A percentile compares a stretch with the other conserved stretches of the same genome.
phyloP scores from a whole-genome alignment of 2,113 vertebrate species.

The Colaptes auratus region DNA sequence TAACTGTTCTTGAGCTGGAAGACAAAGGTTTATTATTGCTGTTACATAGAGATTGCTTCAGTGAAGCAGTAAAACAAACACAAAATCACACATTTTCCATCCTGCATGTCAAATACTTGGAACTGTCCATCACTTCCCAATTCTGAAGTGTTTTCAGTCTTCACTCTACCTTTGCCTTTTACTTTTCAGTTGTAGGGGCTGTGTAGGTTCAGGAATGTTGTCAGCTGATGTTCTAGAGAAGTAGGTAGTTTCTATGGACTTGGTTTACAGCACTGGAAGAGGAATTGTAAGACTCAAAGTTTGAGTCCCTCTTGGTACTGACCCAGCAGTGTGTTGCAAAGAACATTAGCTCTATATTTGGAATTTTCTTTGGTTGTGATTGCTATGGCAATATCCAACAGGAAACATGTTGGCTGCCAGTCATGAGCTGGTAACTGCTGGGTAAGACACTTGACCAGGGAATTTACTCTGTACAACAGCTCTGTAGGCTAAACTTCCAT shows the following conservation, averaged over 20 bases:
- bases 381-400: neutral
- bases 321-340: neutral
- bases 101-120: neutral
- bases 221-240: neutral
- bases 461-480: neutral
- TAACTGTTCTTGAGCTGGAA: neutral
- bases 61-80: neutral
- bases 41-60: neutral
- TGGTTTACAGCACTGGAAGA: neutral
- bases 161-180: neutral
- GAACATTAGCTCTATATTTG: neutral
- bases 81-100: neutral
- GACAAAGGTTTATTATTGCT: neutral
- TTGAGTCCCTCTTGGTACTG: neutral
- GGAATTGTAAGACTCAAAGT: neutral
- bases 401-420: neutral
- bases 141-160: neutral
- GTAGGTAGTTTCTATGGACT: neutral
- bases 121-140: neutral
- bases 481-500: neutral
- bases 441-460: neutral
- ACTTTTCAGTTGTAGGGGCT: neutral
- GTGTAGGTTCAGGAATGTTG: neutral
- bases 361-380: neutral
- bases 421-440: neutral